These are phyloP conservation scores for Eupithecia subfuscata DNA, from an alignment of 2,888 invertebrate species.

Conservation along the genomic window DNA sequence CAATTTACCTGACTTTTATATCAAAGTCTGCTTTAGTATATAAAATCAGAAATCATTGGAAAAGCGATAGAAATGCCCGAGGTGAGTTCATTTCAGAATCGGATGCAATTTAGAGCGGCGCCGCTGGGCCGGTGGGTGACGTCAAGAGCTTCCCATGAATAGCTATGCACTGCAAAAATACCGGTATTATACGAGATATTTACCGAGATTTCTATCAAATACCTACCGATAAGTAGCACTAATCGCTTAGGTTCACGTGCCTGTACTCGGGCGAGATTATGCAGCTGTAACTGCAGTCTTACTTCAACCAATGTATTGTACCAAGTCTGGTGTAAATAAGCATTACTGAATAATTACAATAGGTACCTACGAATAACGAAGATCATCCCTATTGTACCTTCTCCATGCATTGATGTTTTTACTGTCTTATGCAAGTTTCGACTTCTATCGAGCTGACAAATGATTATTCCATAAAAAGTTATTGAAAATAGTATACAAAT, in stretches of 20 bases:
- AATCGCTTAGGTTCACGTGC: not conserved
- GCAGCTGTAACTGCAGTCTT: not conserved
- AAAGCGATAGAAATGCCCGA: not conserved
- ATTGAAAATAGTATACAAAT: no score
- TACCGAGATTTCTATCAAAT: not conserved
- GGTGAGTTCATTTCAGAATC: not conserved
- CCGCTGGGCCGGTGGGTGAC: not conserved
- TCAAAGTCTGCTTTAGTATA: conserved; percentile 12
- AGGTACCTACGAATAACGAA: no score
- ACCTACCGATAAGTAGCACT: not conserved
- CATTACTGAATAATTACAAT: no score
- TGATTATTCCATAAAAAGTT: no score
- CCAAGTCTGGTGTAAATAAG: not conserved
- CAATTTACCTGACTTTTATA: conserved; percentile 26
- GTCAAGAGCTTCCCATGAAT: not conserved
- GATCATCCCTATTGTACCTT: no score
- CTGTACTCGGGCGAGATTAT: not conserved
- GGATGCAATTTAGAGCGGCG: conserved; percentile 8
- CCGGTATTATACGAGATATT: not conserved
- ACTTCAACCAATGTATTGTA: not conserved
- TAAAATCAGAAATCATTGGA: conserved; percentile 11
- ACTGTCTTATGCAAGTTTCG: no score
- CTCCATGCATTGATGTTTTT: no score
- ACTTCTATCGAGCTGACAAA: no score
- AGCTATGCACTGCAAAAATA: not conserved